Evolutionary conservation across 2,113 vertebrate species (phyloP).

Genomic region (Furnarius figulus): DNA sequence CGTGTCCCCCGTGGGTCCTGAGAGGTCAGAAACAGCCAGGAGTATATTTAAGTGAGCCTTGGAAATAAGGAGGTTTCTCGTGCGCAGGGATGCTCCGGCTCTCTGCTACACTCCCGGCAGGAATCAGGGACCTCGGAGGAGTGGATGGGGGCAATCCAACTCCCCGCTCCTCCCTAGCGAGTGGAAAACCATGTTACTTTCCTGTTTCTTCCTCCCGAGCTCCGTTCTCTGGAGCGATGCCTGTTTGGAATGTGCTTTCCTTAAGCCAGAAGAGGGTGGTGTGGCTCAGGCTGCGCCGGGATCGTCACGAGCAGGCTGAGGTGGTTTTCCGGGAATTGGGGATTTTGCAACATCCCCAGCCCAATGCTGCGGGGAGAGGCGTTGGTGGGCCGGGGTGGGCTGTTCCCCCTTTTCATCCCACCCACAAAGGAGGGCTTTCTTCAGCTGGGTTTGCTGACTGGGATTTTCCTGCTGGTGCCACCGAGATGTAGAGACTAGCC

Average conservation of each 20-base stretch:
- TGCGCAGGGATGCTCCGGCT: neutral
- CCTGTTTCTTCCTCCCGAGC: neutral
- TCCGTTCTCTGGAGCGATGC: neutral
- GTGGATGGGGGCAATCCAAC: rapidly evolving
- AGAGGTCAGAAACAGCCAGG: neutral
- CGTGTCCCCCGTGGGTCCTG: neutral
- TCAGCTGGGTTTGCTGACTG: too few species aligned
- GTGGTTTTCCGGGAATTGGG: neutral
- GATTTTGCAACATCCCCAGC: neutral
- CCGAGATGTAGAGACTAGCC: neutral
- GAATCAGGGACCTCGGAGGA: neutral
- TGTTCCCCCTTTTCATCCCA: neutral
- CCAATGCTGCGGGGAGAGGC: neutral
- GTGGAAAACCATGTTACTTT: rapidly evolving
- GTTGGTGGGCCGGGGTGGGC: neutral
- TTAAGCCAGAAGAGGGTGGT: conserved; percentile 9
- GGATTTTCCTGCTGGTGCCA: neutral
- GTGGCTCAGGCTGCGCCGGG: neutral
- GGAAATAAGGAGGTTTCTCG: neutral
- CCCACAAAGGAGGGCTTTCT: neutral
- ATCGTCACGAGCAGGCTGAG: neutral
- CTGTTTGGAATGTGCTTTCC: neutral
- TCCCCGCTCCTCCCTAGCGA: neutral
- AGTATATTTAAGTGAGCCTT: neutral
- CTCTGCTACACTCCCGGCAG: neutral